These are phyloP conservation scores for Pristionchus entomophagus DNA, from an alignment of 2,888 invertebrate genomes.

Conservation along the genomic window DNA sequence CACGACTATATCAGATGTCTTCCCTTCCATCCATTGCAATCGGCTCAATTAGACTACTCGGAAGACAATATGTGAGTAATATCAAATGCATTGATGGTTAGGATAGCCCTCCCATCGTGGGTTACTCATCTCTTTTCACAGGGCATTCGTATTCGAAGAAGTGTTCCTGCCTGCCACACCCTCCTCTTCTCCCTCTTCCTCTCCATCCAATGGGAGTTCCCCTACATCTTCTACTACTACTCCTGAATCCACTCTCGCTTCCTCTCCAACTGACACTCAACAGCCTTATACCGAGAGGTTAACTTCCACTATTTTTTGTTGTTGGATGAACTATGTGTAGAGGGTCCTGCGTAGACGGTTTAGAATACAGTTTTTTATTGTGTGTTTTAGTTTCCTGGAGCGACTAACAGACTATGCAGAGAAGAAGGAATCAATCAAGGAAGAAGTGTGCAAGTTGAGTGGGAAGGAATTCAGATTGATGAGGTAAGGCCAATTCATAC, in stretches of 20 bases:
- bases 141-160: constrained; percentile 26
- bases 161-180: background rate
- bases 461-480: constrained; percentile 30
- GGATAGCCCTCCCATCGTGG: too few species aligned
- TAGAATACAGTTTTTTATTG: too few species aligned
- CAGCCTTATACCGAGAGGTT: constrained; percentile 3
- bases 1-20: background rate
- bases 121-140: background rate
- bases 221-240: background rate
- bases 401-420: constrained; percentile 20
- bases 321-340: background rate
- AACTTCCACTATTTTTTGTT: background rate
- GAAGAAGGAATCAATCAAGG: constrained; percentile 39
- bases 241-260: background rate
- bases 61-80: constrained; percentile 36
- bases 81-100: too few species aligned
- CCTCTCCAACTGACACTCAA: background rate
- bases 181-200: constrained; percentile 16
- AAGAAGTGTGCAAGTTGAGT: background rate
- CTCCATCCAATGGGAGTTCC: background rate
- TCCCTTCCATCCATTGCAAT: constrained; percentile 27
- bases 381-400: constrained; percentile 15
- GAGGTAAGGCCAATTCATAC: too few species aligned
- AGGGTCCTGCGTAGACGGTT: too few species aligned
- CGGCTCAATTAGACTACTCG: constrained; percentile 26